phyloP scores from a whole-genome alignment of 1,140 invertebrate genomes.

The Hormaphis cornu region DNA sequence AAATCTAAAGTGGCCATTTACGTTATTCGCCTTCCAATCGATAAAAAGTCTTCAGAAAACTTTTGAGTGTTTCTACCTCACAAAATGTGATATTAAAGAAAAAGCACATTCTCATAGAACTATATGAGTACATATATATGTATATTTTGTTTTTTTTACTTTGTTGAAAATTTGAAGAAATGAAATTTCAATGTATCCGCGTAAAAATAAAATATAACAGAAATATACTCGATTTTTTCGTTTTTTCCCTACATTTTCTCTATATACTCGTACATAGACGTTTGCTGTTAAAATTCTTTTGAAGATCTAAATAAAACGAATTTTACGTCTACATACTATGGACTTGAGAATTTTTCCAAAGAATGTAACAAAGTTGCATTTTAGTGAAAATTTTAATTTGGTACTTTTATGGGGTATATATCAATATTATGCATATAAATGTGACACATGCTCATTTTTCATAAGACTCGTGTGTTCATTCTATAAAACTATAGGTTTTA shows the following conservation, averaged over 20 bases:
- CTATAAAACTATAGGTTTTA: too few relatives aligned
- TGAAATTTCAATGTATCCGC: too few relatives aligned
- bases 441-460: too few relatives aligned
- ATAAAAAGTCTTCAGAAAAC: too few relatives aligned
- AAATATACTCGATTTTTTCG: neutral
- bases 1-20: neutral
- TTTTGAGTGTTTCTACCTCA: too few relatives aligned
- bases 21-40: neutral
- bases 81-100: neutral
- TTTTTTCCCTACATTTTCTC: neutral
- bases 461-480: too few relatives aligned
- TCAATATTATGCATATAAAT: too few relatives aligned
- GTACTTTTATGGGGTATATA: too few relatives aligned
- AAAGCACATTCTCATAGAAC: neutral
- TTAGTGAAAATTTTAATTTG: too few relatives aligned
- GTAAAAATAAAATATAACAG: neutral
- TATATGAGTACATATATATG: too few relatives aligned
- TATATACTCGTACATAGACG: neutral
- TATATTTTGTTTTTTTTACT: neutral
- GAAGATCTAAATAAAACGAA: neutral
- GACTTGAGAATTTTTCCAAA: too few relatives aligned
- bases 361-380: too few relatives aligned
- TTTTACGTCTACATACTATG: neutral
- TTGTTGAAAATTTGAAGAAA: neutral
- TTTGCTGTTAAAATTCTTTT: neutral